Evolutionary conservation across 2,113 vertebrate species (phyloP).

Genomic region (Lanius ludovicianus): DNA sequence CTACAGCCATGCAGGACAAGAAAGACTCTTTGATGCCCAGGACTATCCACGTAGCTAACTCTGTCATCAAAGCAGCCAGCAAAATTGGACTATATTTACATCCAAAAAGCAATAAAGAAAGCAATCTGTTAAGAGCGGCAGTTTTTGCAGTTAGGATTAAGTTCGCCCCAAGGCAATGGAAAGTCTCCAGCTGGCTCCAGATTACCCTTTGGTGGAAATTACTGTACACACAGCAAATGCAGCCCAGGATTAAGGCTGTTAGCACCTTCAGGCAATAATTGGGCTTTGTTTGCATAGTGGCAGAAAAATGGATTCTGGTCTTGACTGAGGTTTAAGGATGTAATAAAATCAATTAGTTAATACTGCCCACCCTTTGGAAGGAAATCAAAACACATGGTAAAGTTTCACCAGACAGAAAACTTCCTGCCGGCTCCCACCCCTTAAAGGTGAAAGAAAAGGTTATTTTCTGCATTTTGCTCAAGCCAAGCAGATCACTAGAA

Average conservation of each 20-base stretch:
- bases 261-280: slow-evolving; percentile 30
- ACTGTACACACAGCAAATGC: slow-evolving; percentile 1
- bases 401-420: background rate
- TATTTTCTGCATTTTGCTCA: background rate
- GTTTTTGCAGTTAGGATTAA: background rate
- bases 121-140: background rate
- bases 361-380: background rate
- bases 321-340: background rate
- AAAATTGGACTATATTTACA: background rate
- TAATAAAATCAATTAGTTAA: slow-evolving; percentile 44
- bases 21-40: background rate
- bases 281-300: slow-evolving; percentile 20
- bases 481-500: background rate
- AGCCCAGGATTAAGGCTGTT: slow-evolving; percentile 31
- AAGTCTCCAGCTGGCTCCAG: slow-evolving; percentile 25
- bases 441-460: background rate
- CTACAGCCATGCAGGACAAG: background rate
- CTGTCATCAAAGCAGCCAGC: background rate
- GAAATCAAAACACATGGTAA: background rate
- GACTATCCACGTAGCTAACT: background rate
- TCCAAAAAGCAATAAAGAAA: slow-evolving; percentile 1
- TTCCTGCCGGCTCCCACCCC: background rate
- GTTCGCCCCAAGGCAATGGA: background rate
- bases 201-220: background rate
- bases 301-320: slow-evolving; percentile 14